These are phyloP conservation scores for Oligia fasciuncula DNA, from an alignment of 2,888 invertebrate species.

Conservation along the genomic window DNA sequence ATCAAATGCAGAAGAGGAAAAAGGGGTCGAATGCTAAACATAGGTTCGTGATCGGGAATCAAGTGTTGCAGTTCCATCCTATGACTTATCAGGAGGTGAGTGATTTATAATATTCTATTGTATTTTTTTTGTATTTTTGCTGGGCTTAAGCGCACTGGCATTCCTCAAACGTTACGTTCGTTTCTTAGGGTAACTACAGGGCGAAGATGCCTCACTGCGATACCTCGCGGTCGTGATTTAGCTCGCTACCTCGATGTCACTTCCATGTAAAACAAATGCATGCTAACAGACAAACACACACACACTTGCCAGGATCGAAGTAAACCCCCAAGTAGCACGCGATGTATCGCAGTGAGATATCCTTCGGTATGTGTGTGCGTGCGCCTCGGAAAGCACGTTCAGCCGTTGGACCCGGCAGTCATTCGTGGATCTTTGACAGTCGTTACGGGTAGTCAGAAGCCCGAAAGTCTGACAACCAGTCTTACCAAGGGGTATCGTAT, in stretches of 20 bases:
- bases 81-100: conserved; percentile 93
- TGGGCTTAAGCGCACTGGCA: no score
- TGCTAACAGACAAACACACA: not conserved
- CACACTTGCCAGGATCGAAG: not conserved
- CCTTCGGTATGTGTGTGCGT: not conserved
- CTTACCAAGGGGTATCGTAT: no score
- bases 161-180: no score
- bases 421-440: no score
- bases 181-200: no score
- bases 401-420: no score
- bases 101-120: conserved; percentile 5
- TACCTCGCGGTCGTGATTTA: no score
- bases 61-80: conserved; percentile 93
- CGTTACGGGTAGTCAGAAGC: no score
- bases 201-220: no score
- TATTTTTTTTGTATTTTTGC: not conserved
- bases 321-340: not conserved
- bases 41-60: conserved; percentile 91
- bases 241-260: not conserved
- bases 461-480: no score
- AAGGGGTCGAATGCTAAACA: conserved; percentile 89
- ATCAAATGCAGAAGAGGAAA: conserved; percentile 91
- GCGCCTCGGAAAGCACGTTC: no score
- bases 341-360: not conserved
- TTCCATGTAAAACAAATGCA: not conserved